Conservation (phyloP, 2,888 invertebrate genomes). For the Harpalus rubripes region DNA sequence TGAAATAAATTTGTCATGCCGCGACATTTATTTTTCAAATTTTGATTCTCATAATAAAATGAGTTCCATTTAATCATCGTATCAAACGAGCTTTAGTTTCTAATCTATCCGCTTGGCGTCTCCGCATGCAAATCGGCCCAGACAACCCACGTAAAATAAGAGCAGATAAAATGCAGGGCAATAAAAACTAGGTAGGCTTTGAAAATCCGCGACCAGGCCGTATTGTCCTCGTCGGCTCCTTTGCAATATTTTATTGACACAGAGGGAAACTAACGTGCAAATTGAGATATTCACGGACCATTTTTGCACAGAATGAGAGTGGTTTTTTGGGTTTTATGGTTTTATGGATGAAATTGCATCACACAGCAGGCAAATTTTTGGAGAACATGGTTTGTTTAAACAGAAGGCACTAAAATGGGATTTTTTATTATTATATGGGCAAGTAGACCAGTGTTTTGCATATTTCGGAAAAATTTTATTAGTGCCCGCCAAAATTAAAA, state of each 20-base stretch:
- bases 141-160: not conserved
- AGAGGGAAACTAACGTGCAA: not conserved
- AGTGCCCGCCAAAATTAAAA: not conserved
- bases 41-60: no score
- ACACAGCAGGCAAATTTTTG: not conserved
- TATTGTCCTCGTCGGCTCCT: not conserved
- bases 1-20: no score
- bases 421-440: not conserved
- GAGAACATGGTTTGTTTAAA: not conserved
- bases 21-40: no score
- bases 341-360: not conserved
- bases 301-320: not conserved
- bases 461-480: not conserved
- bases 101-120: not conserved
- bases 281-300: not conserved
- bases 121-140: not conserved
- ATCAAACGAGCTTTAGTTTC: not conserved
- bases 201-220: not conserved
- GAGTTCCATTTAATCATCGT: no score
- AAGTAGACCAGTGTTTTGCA: not conserved
- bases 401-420: not conserved
- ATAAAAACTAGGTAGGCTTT: slow-evolving; percentile 6
- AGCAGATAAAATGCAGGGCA: not conserved
- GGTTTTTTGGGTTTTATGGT: not conserved
- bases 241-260: not conserved